Evolutionary conservation across 2,888 invertebrate genomes (phyloP), one percentile per base, ranked within the genome.

Genomic region (Xestobium rufovillosum): DNA sequence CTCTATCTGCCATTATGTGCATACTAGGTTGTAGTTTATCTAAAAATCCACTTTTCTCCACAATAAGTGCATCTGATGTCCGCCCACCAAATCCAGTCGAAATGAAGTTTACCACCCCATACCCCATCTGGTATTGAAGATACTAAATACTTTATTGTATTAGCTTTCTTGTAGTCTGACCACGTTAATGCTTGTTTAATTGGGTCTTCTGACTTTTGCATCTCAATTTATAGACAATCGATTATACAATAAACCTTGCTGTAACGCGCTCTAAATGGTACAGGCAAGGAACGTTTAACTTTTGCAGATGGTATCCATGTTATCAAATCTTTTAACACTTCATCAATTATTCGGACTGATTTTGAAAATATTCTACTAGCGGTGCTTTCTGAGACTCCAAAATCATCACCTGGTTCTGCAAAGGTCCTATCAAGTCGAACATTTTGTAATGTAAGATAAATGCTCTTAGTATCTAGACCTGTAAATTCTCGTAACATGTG

Each of bases 111-210:
- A 48, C 30, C 4, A 48, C 14, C 2, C 49, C 49, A 31, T 11
- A 40, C 11, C 49, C 44, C 16, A 48, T 49, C 10, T 36, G 39
- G 1, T 41, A 35, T 14, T 50, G 34, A 25, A 49, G 39, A 34
- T 46, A 52, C n/a, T 52, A 47, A 28, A n/a, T n/a, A n/a, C n/a
- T n/a, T n/a, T n/a, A n/a, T n/a, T n/a, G n/a, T n/a, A n/a, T n/a
- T n/a, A n/a, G 40, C 39, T 12, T 47, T 48, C 25, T 46, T 47
- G 27, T 48, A 46, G 49, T 44, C n/a, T n/a, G n/a, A n/a, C n/a
- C n/a, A n/a, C n/a, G n/a, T n/a, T 4, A n/a, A n/a, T n/a, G n/a
- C n/a, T n/a, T n/a, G n/a, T n/a, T n/a, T n/a, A n/a, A n/a, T n/a
- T n/a, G n/a, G 33, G 32, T 45, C 34, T 9, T 38, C 34, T 11